Conservation (phyloP, 64 coral and sea anemone species). For the Platygyra sinensis region DNA sequence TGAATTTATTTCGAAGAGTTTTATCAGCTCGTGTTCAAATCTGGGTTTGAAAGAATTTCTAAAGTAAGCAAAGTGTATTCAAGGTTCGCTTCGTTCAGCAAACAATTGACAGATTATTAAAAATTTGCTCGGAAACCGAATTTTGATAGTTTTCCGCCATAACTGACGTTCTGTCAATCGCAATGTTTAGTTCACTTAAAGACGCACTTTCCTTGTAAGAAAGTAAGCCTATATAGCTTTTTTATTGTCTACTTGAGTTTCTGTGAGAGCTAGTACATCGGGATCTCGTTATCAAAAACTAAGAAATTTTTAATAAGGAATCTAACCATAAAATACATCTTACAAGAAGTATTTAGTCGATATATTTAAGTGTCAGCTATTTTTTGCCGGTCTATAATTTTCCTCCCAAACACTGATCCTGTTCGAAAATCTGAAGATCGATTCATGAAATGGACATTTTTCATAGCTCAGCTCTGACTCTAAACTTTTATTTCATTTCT, state of each 20-base stretch:
- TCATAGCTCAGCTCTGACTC: not conserved
- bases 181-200: too few species aligned
- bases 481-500: not conserved
- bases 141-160: not conserved
- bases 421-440: not conserved
- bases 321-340: not conserved
- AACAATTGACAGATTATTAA: conserved; percentile 26
- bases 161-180: not conserved
- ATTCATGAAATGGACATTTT: not conserved
- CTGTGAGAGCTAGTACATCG: too few species aligned
- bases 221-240: too few species aligned
- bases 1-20: not conserved
- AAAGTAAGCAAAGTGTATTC: not conserved
- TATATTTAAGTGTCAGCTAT: not conserved
- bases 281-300: not conserved
- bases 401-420: not conserved
- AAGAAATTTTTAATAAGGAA: not conserved
- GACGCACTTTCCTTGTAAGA: too few species aligned
- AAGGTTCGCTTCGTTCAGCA: not conserved
- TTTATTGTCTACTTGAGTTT: too few species aligned
- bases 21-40: not conserved
- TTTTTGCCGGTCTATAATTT: not conserved
- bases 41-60: conserved; percentile 14
- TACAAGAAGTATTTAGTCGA: not conserved
- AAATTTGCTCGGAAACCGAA: not conserved